These are phyloP conservation scores for Brenthis daphne DNA, from an alignment of 2,888 invertebrate genomes.

Conservation along the genomic window DNA sequence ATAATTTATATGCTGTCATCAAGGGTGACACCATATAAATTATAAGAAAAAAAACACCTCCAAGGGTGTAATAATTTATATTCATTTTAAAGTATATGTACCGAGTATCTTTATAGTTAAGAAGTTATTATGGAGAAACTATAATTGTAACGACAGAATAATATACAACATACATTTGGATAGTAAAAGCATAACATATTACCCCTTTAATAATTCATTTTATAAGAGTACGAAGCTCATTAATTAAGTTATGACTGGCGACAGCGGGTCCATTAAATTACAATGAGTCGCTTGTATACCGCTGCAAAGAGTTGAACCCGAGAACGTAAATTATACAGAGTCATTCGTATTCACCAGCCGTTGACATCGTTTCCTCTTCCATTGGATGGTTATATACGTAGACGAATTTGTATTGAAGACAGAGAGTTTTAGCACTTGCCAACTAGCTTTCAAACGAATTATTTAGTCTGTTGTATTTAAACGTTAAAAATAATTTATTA, in stretches of 20 bases:
- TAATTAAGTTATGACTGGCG: slow-evolving; percentile 34
- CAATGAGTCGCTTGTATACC: slow-evolving; percentile 31
- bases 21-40: too few species aligned
- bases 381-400: slow-evolving; percentile 8
- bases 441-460: neutral
- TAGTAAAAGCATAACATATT: slow-evolving; percentile 12
- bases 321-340: slow-evolving; percentile 29
- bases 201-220: slow-evolving; percentile 21
- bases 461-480: neutral
- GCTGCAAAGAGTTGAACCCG: slow-evolving; percentile 19
- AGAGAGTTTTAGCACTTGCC: neutral
- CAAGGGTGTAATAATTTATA: too few species aligned
- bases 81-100: too few species aligned
- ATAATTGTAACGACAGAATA: too few species aligned
- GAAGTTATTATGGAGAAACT: too few species aligned
- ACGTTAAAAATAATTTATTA: too few species aligned
- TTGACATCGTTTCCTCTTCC: slow-evolving; percentile 22
- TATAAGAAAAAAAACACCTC: too few species aligned
- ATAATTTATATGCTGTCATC: too few species aligned
- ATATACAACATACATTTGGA: neutral
- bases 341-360: slow-evolving; percentile 20
- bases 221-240: slow-evolving; percentile 31
- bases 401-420: slow-evolving; percentile 5
- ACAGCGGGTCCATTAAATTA: slow-evolving; percentile 34
- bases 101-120: too few species aligned